Base-by-base conservation (phyloP, 2,113 vertebrate genomes). In the Salvelinus namaycush region DNA sequence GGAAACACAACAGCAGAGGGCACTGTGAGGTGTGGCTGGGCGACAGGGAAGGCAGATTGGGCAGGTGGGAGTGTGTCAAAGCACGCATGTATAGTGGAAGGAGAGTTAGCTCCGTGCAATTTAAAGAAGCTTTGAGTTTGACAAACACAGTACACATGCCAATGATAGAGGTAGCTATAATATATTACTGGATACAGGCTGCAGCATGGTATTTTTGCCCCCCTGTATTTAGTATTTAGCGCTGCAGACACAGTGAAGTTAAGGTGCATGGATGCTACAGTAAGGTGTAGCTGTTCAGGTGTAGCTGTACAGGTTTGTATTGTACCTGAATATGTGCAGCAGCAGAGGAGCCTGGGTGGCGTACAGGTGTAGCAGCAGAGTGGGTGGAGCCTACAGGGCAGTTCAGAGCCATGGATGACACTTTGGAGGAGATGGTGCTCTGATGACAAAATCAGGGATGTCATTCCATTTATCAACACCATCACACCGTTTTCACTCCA, bases 321-420 rank as follows among this genome's bases (percentile, higher is more conserved):
- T 48, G 8, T 87, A 90, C 88, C 48, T 90, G 80, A 26, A 74
- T 29, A 51, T 68, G 77, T 44, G 75, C 79, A 4, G 80, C 64
- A 73, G 74, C 57, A 60, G 70, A 80, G 9, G 26, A 73, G 60
- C 66, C 69, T 39, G 2, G 20, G n/a, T 34, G 3, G 62, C 72
- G 76, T 75, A 70, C 73, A 0, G 70, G 11, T 18, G 54, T 69
- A 20, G 72, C 70, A 64, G 54, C n/a, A n/a, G 70, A 72, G 9
- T 81, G 67, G 44, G 70, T 65, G 3, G 83, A 82, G 4, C 66
- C 74, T 39, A 60, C 79, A 67, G 49, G 13, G 20, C 1, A 9
- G 75, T 7, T 73, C 48, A 62, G 12, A 0, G 39, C 34, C 26
- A 69, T 51, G 29, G 75, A 18, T 54, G 70, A 9, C 12, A 39